Evolutionary conservation across 1,140 invertebrate genomes (phyloP), one percentile per base, ranked within the genome.

Genomic region (Adelges cooleyi): DNA sequence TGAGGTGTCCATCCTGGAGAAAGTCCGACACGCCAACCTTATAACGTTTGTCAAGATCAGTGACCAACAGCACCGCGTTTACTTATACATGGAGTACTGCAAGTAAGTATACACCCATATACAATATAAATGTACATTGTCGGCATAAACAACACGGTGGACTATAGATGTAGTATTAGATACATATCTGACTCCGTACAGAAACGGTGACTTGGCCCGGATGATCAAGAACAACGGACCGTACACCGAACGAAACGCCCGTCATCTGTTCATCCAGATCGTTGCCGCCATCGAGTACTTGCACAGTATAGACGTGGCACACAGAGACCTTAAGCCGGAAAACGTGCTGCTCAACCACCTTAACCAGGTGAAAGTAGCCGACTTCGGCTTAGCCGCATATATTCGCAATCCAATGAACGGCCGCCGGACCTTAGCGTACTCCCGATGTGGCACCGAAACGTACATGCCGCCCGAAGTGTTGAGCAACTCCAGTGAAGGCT

Each of bases 391-490:
- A 50, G 89, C 92, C 0, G 96, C 97, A 77, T 74, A 69, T 59
- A 98, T 95, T 77, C 99, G 99, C 76, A 95, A 99, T 78, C 90
- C 95, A 70, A 94, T 98, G 73, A 84, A 90, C 74, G 91, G 95
- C 74, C 82, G 38, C 74, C 92, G 90, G 67, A 86, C 86, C 73
- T 86, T 96, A 38, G 98, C 95, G 48, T 92, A 99, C 74, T 98
- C 96, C 68, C 99, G 99, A 79, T 99, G 96, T 79, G 96, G 95
- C 69, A 98, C 95, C 48, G 96, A 94, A 77, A 89, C 95, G 20
- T 68, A 46, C 67, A 59, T 52, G 67, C 72, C 71, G 53, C 67
- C 69, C 50, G 90, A 93, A 75, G 78, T 92, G 36, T 25, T 68
- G 17, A 59, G 11, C 1, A 2, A 10, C 17, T 2, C 25, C 6